Base-by-base conservation (phyloP, 1,140 invertebrate genomes). In the Akabosia matsudoensis region DNA sequence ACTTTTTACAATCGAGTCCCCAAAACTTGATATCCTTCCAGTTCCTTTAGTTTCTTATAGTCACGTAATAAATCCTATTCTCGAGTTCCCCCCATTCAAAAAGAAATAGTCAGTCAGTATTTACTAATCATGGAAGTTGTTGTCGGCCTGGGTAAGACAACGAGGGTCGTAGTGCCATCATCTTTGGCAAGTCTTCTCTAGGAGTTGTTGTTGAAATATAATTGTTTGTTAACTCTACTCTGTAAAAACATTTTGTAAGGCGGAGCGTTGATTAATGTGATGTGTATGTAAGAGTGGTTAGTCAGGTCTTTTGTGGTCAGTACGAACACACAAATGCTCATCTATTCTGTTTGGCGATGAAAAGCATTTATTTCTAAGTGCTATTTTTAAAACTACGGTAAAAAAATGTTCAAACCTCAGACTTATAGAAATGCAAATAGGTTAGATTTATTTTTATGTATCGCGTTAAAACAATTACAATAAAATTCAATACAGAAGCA, bases 1-100 rank as follows among this genome's bases (percentile, higher is more conserved):
- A 31, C 0, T 61, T 34, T 22, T 70, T 30, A 54, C 45, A 52
- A 74, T 74, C 26, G 10, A 52, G 16, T 18, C 45, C 22, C 37
- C 34, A 1, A 54, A 45, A 18, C 24, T 74, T 45, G 72, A 52
- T 54, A 33, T 52, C 45, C 26, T 72, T 26, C 22, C 67, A 74
- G 73, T 72, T 31, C 76, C 76, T 77, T 45, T 77, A 70, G 73
- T 77, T 70, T 77, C 76, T 30, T 74, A 74, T 77, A 77, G 76
- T 77, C 76, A 77, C 56, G 61, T 67, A 67, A n/a, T 67, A 2
- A 67, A 67, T 67, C 61, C 61, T 3, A 30, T 67, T 67, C 31
- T 67, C 28, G 61, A 67, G 31, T 67, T 67, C 31, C 28, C 61
- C 31, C 61, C 61, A 13, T 67, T 67, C 61, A 67, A 67, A 67